These are phyloP conservation scores for Hirtodrosophila alboralis DNA, from an alignment of 2,888 invertebrate species.

Conservation along the genomic window DNA sequence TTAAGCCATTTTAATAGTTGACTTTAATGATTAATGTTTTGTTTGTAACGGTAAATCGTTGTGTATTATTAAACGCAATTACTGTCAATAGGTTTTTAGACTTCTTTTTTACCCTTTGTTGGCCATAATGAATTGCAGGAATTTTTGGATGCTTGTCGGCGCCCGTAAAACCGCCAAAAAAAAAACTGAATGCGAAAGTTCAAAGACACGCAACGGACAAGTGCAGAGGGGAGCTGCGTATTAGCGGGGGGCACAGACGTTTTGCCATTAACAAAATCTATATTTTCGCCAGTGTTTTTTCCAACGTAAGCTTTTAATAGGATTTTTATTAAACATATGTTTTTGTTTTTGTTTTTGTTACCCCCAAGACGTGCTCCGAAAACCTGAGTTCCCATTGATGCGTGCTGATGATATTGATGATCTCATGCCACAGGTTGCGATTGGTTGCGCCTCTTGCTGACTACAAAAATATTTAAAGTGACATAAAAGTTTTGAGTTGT, in stretches of 20 bases:
- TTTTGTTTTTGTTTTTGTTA: slow-evolving; percentile 14
- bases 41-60: slow-evolving; percentile 62
- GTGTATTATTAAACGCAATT: slow-evolving; percentile 74
- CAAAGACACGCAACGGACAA: slow-evolving; percentile 52
- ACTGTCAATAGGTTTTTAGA: slow-evolving; percentile 64
- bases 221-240: slow-evolving; percentile 7
- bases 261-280: slow-evolving; percentile 63
- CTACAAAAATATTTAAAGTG: slow-evolving; percentile 35
- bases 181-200: slow-evolving; percentile 65
- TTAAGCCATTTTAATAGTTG: slow-evolving; percentile 60
- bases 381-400: slow-evolving; percentile 49
- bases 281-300: slow-evolving; percentile 34
- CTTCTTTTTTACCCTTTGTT: slow-evolving; percentile 36
- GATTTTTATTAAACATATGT: slow-evolving; percentile 74
- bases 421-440: slow-evolving; percentile 41
- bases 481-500: slow-evolving; percentile 36
- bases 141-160: slow-evolving; percentile 31
- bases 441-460: slow-evolving; percentile 1
- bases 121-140: slow-evolving; percentile 70
- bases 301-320: slow-evolving; percentile 68
- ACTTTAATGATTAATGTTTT: slow-evolving; percentile 67
- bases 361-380: slow-evolving; percentile 40
- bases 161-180: slow-evolving; percentile 20
- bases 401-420: slow-evolving; percentile 52
- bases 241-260: slow-evolving; percentile 23